Evolutionary conservation across 2,797 vertebrate species (phyloP).

Genomic region (Hyperoplus lanceolatus): DNA sequence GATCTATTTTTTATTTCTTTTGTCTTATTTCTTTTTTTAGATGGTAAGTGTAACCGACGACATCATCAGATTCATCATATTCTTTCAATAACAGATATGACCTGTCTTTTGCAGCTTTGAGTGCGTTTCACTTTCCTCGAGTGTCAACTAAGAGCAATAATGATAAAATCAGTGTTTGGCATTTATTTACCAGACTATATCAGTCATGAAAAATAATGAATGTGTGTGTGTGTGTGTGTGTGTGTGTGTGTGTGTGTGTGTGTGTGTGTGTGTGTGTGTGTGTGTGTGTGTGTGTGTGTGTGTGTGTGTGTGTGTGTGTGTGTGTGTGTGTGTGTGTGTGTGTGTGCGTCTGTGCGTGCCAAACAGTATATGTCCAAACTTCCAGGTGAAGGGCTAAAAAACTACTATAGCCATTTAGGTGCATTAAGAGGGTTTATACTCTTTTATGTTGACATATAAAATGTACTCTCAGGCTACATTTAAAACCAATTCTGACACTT

Average conservation of each 20-base stretch:
- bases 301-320: neutral
- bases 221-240: neutral
- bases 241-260: neutral
- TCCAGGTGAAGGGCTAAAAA: neutral
- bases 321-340: neutral
- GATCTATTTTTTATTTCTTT: slow-evolving; percentile 38
- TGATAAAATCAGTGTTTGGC: slow-evolving; percentile 17
- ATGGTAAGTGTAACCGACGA: no score
- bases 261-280: neutral
- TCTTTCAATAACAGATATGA: slow-evolving; percentile 31
- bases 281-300: neutral
- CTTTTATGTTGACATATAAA: neutral
- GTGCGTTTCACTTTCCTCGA: slow-evolving; percentile 15
- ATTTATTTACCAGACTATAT: slow-evolving; percentile 10
- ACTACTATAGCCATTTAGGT: neutral
- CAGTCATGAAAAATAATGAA: neutral
- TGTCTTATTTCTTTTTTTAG: slow-evolving; percentile 5
- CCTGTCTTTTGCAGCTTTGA: slow-evolving; percentile 43
- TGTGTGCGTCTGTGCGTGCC: neutral
- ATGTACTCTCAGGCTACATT: neutral
- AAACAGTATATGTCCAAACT: no score
- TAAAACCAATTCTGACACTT: neutral
- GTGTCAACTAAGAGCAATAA: slow-evolving; percentile 25
- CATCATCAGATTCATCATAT: neutral
- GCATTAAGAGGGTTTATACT: neutral